phyloP scores from a whole-genome alignment of 2,113 vertebrate species.

The Crocuta crocuta region DNA sequence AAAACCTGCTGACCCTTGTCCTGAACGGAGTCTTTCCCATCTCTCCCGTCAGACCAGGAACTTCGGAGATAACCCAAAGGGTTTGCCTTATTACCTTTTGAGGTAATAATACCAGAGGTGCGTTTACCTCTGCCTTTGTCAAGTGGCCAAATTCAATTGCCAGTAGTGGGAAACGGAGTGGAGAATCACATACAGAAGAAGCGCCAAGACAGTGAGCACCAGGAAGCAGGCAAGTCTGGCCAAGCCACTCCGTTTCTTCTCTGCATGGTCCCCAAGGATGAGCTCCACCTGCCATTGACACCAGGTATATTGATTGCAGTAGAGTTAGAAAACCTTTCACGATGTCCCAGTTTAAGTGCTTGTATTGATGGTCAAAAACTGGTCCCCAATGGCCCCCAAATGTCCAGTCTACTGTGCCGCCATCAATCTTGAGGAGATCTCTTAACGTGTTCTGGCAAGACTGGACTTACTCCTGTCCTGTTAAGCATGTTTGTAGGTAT shows the following conservation, averaged over 20 bases:
- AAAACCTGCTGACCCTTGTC: neutral
- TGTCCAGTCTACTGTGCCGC: too few species aligned
- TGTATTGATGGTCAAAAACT: neutral
- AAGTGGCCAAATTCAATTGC: neutral
- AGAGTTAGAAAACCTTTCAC: neutral
- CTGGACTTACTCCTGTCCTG: neutral
- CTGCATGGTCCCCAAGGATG: neutral
- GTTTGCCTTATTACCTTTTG: neutral
- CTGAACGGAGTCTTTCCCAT: neutral
- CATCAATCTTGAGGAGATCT: neutral
- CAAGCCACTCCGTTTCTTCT: neutral
- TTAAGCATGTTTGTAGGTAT: neutral
- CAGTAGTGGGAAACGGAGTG: neutral
- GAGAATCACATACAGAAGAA: neutral
- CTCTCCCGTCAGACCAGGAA: neutral
- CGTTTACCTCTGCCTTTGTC: neutral
- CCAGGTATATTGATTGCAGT: neutral
- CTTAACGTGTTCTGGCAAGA: neutral
- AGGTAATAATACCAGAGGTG: too few species aligned
- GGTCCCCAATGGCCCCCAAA: too few species aligned
- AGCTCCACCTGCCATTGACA: neutral
- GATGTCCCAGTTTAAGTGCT: neutral
- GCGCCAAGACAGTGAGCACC: neutral
- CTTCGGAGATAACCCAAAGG: neutral
- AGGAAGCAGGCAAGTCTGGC: neutral